Evolutionary conservation across 2,888 invertebrate genomes (phyloP).

Genomic region (Phrixothrix hirtus): DNA sequence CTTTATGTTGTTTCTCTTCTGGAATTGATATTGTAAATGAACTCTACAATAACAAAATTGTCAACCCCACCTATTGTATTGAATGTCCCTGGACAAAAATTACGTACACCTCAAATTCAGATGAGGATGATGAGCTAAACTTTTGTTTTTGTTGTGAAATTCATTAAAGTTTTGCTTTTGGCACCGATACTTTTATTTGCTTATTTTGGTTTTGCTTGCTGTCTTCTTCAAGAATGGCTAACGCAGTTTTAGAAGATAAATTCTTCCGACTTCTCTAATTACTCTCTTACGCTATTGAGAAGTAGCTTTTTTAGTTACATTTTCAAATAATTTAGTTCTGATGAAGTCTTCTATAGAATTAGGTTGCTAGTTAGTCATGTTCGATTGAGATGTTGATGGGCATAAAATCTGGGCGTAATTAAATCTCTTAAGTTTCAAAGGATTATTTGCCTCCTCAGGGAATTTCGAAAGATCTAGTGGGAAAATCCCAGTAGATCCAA

Average conservation of each 20-base stretch:
- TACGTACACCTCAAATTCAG: too few relatives aligned
- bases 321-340: background rate
- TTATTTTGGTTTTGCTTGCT: too few relatives aligned
- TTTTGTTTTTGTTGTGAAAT: background rate
- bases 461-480: background rate
- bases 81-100: background rate
- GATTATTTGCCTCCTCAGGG: background rate
- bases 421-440: background rate
- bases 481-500: slow-evolving; percentile 6
- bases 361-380: too few relatives aligned
- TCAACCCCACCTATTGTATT: background rate
- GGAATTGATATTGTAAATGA: background rate
- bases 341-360: slow-evolving; percentile 1
- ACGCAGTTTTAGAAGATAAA: too few relatives aligned
- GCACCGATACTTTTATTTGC: background rate
- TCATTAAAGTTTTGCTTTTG: background rate
- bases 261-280: too few relatives aligned
- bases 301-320: too few relatives aligned
- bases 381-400: too few relatives aligned
- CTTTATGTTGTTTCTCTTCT: background rate
- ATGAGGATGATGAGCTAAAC: too few relatives aligned
- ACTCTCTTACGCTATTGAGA: too few relatives aligned
- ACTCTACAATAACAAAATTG: background rate
- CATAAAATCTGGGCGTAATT: background rate
- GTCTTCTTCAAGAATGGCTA: too few relatives aligned